Evolutionary conservation across 2,888 invertebrate genomes (phyloP).

Genomic region (Myopa tessellatipennis): DNA sequence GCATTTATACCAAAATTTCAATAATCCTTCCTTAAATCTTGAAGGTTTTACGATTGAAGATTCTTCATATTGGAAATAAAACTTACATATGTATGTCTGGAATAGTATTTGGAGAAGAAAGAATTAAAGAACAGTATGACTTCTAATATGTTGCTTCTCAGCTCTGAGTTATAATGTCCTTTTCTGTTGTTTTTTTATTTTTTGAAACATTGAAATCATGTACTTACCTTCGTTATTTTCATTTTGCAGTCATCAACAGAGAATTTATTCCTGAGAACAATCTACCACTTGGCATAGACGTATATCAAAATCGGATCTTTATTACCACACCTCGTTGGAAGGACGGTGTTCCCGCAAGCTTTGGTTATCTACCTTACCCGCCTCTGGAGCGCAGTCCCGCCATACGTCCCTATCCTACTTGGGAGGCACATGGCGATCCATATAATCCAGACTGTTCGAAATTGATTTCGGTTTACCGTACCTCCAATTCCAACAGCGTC

Average conservation of each 20-base stretch:
- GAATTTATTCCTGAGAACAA: constrained; percentile 79
- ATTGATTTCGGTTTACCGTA: constrained; percentile 81
- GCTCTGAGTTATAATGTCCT: background rate
- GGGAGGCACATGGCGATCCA: constrained; percentile 69
- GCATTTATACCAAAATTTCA: too few relatives aligned
- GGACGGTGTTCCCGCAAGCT: constrained; percentile 79
- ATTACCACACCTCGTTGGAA: constrained; percentile 83
- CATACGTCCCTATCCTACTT: constrained; percentile 80
- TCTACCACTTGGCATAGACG: constrained; percentile 80
- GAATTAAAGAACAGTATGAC: too few relatives aligned
- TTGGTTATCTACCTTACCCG: constrained; percentile 75
- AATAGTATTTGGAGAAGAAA: too few relatives aligned
- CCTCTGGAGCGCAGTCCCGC: constrained; percentile 73
- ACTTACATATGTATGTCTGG: too few relatives aligned
- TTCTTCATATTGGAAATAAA: too few relatives aligned
- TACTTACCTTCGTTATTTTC: background rate
- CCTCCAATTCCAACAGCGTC: constrained; percentile 73
- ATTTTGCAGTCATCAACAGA: constrained; percentile 57
- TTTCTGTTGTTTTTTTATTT: background rate
- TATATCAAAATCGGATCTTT: constrained; percentile 77
- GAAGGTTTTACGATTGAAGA: too few relatives aligned
- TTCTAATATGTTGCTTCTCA: too few relatives aligned
- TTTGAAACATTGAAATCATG: background rate
- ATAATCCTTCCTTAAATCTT: too few relatives aligned
- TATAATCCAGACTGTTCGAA: constrained; percentile 72